Percentiles rank a stretch among this genome's conserved stretches.
These are phyloP conservation scores for Gobius niger DNA, from an alignment of 2,113 vertebrate genomes.

Conservation along the genomic window DNA sequence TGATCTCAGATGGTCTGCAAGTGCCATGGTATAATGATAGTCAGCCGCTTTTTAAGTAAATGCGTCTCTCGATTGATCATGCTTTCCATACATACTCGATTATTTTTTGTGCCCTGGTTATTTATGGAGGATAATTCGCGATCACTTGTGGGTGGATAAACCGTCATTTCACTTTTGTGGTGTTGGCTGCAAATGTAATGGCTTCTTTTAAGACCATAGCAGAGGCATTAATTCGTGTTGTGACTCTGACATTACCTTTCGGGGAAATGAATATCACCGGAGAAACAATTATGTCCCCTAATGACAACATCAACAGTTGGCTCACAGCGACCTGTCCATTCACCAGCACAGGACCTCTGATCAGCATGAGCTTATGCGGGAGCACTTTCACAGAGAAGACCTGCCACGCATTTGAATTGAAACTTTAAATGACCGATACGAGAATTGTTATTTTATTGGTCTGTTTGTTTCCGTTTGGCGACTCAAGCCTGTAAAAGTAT, in stretches of 20 bases:
- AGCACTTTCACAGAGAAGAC: background rate
- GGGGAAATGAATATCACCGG: slow-evolving; percentile 14
- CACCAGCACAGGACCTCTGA: background rate
- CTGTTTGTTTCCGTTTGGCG: too few relatives aligned
- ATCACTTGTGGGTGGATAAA: background rate
- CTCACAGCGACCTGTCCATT: slow-evolving; percentile 32
- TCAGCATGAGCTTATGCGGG: background rate
- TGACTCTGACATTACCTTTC: slow-evolving; percentile 11
- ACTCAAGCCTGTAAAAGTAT: too few relatives aligned
- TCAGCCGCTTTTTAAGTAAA: too few relatives aligned
- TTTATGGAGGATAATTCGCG: background rate
- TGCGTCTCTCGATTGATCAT: too few relatives aligned
- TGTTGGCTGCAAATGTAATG: slow-evolving; percentile 22
- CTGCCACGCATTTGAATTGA: background rate
- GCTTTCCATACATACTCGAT: too few relatives aligned
- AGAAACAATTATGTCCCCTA: slow-evolving; percentile 46
- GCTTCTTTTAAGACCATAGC: slow-evolving; percentile 27
- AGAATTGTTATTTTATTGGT: background rate
- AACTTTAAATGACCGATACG: background rate
- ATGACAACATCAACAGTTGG: slow-evolving; percentile 43
- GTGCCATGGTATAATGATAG: too few relatives aligned
- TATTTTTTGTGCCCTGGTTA: background rate
- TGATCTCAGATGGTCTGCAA: too few relatives aligned
- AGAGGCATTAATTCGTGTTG: slow-evolving; percentile 38
- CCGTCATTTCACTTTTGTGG: background rate